These are phyloP conservation scores for Hirundichthys speculiger DNA, from an alignment of 2,113 vertebrate species.

Conservation along the genomic window DNA sequence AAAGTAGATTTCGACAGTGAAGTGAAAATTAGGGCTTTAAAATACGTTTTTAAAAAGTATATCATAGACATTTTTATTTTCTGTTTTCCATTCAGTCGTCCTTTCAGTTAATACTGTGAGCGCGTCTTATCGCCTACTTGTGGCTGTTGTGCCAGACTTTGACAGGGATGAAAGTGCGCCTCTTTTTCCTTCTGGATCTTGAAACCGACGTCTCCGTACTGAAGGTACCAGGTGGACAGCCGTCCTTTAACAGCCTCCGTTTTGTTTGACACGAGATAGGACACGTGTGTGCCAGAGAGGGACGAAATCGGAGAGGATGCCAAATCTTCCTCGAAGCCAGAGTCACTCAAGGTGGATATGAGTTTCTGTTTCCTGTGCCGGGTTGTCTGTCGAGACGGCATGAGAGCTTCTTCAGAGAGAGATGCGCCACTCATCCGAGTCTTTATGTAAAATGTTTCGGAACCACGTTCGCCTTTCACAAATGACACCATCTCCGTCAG, in stretches of 20 bases:
- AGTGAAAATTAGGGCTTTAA: no score
- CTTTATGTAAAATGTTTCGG: constrained; percentile 38
- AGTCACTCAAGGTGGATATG: constrained; percentile 75
- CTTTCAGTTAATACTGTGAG: no score
- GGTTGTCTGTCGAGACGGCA: constrained; percentile 59
- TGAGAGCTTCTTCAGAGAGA: constrained; percentile 32
- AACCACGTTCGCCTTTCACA: constrained; percentile 6
- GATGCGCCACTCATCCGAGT: constrained; percentile 18
- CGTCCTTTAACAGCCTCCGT: constrained; percentile 5
- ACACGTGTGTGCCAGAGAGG: neutral
- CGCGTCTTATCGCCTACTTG: constrained; percentile 80
- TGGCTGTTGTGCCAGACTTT: constrained; percentile 86
- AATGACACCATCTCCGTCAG: constrained; percentile 64
- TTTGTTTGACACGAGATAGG: constrained; percentile 10
- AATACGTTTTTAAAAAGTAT: no score
- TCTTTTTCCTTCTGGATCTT: constrained; percentile 84
- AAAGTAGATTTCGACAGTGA: no score
- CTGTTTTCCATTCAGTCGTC: no score
- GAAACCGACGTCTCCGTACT: constrained; percentile 89
- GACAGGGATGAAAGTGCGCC: constrained; percentile 80
- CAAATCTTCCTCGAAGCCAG: constrained; percentile 84
- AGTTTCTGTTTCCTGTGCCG: constrained; percentile 79
- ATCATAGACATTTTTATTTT: no score
- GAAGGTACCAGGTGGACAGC: constrained; percentile 75
- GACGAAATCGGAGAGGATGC: constrained; percentile 33